Percentiles rank a stretch among this genome's conserved stretches.
Conservation (phyloP, 2,797 vertebrate species). For the Characodon lateralis region DNA sequence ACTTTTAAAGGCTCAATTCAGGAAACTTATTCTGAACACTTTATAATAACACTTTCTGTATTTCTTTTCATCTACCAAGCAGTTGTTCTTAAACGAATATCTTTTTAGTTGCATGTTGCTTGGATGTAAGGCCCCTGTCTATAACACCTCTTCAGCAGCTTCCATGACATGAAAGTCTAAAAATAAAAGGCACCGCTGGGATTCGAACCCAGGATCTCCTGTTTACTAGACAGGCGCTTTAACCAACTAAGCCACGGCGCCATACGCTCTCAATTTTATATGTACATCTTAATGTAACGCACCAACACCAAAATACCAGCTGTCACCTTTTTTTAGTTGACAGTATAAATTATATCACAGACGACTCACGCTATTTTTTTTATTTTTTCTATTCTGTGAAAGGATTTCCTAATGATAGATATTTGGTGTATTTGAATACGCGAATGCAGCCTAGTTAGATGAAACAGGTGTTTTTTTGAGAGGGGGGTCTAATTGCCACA, state of each 20-base stretch:
- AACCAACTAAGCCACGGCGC: not conserved
- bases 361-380: not conserved
- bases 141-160: not conserved
- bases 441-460: no score
- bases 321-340: not conserved
- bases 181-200: not conserved
- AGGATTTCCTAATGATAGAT: not conserved
- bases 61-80: no score
- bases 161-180: no score
- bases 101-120: not conserved
- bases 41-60: not conserved
- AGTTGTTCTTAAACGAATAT: not conserved
- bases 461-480: not conserved
- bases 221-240: conserved; percentile 1
- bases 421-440: not conserved
- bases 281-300: not conserved
- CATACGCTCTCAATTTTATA: fast-evolving
- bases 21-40: not conserved
- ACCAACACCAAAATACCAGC: no score
- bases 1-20: not conserved
- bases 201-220: conserved; percentile 1
- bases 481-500: not conserved
- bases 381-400: not conserved
- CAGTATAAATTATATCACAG: not conserved
- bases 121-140: not conserved